Percentiles rank a stretch among this genome's conserved stretches.
Evolutionary conservation across 2,888 invertebrate species (phyloP).

Genomic region (Erynnis tages): DNA sequence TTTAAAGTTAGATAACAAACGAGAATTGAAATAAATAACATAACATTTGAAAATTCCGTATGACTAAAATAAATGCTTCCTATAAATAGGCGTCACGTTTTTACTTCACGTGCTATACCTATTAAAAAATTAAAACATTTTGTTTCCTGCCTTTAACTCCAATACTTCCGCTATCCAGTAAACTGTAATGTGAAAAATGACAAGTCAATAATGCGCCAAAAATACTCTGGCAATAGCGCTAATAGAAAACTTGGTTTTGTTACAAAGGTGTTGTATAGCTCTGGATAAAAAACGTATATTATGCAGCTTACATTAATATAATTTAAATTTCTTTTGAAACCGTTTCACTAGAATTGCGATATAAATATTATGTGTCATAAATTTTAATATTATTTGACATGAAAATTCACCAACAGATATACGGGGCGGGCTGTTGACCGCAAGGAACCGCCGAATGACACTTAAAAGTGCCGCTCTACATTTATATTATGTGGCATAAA

Average conservation of each 20-base stretch:
- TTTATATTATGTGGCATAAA: conserved; percentile 37
- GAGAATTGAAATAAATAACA: too few species aligned
- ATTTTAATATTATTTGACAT: conserved; percentile 31
- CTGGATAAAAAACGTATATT: too few species aligned
- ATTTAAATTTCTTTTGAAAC: too few species aligned
- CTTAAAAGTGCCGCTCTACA: conserved; percentile 37
- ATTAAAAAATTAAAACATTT: too few species aligned
- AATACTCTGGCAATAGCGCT: neutral
- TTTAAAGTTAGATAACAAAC: too few species aligned
- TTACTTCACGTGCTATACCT: too few species aligned
- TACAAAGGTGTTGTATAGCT: too few species aligned
- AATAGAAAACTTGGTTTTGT: neutral
- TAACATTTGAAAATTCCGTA: too few species aligned
- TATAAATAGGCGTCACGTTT: too few species aligned
- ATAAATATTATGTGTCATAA: conserved; percentile 24
- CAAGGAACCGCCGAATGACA: conserved; percentile 28
- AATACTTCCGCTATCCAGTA: conserved; percentile 14
- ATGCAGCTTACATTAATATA: conserved; percentile 6
- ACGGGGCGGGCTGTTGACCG: conserved; percentile 36
- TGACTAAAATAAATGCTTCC: too few species aligned
- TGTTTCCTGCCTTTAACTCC: conserved; percentile 8
- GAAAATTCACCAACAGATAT: conserved; percentile 37
- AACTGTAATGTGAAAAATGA: conserved; percentile 2
- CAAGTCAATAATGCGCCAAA: neutral
- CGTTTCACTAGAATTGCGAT: conserved; percentile 2